These are phyloP conservation scores for Leucophenga varia DNA, from an alignment of 1,140 invertebrate species.

Conservation along the genomic window DNA sequence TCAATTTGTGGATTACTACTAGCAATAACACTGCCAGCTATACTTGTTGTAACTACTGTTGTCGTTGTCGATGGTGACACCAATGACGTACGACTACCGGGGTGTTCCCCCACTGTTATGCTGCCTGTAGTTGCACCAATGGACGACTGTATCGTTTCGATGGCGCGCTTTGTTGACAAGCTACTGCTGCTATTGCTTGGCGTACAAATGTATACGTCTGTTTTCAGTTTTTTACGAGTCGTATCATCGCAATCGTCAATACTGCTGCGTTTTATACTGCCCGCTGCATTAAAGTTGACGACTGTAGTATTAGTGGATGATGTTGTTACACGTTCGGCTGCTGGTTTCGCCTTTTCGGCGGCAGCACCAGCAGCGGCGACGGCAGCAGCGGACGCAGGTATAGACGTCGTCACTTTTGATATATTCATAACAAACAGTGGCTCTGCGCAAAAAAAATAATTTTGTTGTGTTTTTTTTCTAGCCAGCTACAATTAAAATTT, in stretches of 20 bases:
- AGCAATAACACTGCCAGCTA: too few relatives aligned
- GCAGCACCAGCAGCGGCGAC: constrained; percentile 44
- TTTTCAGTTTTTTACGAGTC: constrained; percentile 36
- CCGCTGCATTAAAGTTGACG: constrained; percentile 34
- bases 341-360: constrained; percentile 51
- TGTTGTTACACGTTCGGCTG: constrained; percentile 43
- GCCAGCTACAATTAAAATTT: too few relatives aligned
- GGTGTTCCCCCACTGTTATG: too few relatives aligned
- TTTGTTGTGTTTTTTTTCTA: too few relatives aligned
- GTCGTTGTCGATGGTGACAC: too few relatives aligned
- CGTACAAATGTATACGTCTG: constrained; percentile 33
- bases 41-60: too few relatives aligned
- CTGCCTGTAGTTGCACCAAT: too few relatives aligned
- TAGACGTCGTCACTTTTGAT: constrained; percentile 52
- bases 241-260: constrained; percentile 36
- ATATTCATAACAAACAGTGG: constrained; percentile 50
- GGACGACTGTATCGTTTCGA: too few relatives aligned
- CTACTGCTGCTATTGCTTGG: constrained; percentile 28
- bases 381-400: constrained; percentile 42
- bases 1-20: constrained; percentile 5
- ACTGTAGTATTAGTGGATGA: too few relatives aligned
- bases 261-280: constrained; percentile 39
- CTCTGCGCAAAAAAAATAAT: too few relatives aligned
- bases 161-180: constrained; percentile 35
- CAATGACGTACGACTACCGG: too few relatives aligned